Base-by-base conservation (phyloP, 2,797 vertebrate species). In the Pachyuromys duprasi region DNA sequence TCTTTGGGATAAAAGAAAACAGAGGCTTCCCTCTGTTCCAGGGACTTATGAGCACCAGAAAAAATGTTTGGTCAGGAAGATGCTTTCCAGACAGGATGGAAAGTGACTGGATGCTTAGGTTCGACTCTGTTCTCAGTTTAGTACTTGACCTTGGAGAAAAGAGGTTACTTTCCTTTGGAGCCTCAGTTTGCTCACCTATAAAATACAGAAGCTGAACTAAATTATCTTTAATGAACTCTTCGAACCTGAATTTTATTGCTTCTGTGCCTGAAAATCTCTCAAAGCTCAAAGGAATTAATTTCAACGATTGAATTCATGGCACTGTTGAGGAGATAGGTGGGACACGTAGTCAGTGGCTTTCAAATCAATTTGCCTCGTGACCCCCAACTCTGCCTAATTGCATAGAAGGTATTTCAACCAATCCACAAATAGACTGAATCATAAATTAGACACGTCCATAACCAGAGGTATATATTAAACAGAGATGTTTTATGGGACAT, bases 261-360 rank as follows among this genome's bases (percentile, higher is more conserved):
- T 91, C 75, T 94, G 8, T 92, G 36, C 63, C 62, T 81, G 89
- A 95, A 94, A 90, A 80, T 42, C 79, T 81, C 57, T 94, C 90
- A 92, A 93, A 84, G 36, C 55, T 42, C 91, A 81, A 78, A 95
- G 55, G 95, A 95, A 94, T 96, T 90, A 72, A 92, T 91, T 94
- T 95, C 94, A 84, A 78, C 86, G 70, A 92, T 90, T 93, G 79
- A 86, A 92, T 96, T 96, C 42, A 26, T 67, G 49, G 60, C 57
- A 90, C 36, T 55, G 7, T 57, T 67, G 74, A 63, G 79, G 57
- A 42, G 67, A 89, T 95, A 92, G 88, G 57, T 86, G 74, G 45
- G 74, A 42, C 63, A 60, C 53, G 76, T 11, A 55, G 78, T 75
- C 60, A 75, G 65, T 84, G 31, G 60, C 74, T 96, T 95, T 97